Evolutionary conservation across 2,797 vertebrate genomes (phyloP).

Genomic region (Heteromormyrus szaboi): DNA sequence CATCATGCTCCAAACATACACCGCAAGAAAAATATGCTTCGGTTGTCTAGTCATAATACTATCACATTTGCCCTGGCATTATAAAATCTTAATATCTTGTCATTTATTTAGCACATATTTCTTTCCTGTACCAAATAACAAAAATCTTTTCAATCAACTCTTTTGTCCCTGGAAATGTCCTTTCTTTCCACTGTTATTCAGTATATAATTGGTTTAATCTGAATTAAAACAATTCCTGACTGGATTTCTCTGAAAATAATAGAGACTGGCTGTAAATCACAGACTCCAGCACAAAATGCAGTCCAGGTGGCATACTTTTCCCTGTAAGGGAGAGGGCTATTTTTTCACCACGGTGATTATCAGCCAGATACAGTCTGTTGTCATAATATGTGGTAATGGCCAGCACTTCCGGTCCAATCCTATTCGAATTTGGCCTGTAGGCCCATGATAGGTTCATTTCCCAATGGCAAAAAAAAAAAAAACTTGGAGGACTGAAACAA

Average conservation of each 20-base stretch:
- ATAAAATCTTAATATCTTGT: background rate
- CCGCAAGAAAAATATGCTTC: background rate
- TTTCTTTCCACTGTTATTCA: background rate
- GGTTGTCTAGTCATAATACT: background rate
- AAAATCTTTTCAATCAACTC: background rate
- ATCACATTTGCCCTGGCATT: background rate
- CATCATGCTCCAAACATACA: background rate
- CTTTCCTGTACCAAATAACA: background rate
- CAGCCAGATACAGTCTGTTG: background rate
- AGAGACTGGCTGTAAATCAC: background rate
- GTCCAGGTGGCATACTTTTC: background rate
- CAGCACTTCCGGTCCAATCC: background rate
- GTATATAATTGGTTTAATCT: background rate
- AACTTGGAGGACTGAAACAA: background rate
- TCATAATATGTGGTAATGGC: background rate
- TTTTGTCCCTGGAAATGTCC: background rate
- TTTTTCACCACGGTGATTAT: background rate
- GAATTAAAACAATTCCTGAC: constrained; percentile 6
- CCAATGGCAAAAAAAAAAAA: background rate
- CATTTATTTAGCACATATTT: background rate
- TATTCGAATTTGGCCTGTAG: background rate
- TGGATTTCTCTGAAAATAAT: background rate
- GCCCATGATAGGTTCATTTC: background rate
- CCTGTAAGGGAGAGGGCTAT: background rate
- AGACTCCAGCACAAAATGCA: background rate